Conservation (phyloP, 2,888 invertebrate species). For the Aphelenchoides bicaudatus region DNA sequence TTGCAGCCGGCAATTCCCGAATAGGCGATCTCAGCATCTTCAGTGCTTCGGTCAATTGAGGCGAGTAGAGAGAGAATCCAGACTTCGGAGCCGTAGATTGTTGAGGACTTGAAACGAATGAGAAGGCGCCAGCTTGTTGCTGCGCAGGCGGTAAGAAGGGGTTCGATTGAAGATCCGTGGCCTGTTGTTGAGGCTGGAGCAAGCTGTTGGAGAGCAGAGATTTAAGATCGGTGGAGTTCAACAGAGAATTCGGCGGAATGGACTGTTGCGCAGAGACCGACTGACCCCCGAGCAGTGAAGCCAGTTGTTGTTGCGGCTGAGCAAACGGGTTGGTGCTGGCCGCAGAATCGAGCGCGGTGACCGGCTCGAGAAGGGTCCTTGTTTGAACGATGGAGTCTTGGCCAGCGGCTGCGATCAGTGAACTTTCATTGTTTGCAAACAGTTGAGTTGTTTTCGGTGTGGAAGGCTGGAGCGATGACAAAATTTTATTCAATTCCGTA, state of each 20-base stretch:
- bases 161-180: no score
- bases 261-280: no score
- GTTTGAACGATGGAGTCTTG: background rate
- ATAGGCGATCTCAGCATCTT: slow-evolving; percentile 10
- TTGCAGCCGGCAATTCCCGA: background rate
- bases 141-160: background rate
- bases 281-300: no score
- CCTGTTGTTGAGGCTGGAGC: slow-evolving; percentile 4
- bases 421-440: no score
- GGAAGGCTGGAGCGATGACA: slow-evolving; percentile 1
- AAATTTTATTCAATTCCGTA: slow-evolving; percentile 1
- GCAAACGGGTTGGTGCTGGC: no score
- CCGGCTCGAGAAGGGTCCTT: background rate
- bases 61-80: slow-evolving; percentile 1
- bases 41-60: background rate
- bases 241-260: background rate
- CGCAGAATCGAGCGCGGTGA: background rate
- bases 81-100: background rate
- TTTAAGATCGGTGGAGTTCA: background rate
- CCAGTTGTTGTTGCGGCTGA: no score
- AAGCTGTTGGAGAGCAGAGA: background rate
- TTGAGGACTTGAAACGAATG: slow-evolving; percentile 7
- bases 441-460: no score
- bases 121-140: background rate
- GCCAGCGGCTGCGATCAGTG: no score